Base-by-base conservation (phyloP, 2,113 vertebrate species). In the Donacobius atricapilla region DNA sequence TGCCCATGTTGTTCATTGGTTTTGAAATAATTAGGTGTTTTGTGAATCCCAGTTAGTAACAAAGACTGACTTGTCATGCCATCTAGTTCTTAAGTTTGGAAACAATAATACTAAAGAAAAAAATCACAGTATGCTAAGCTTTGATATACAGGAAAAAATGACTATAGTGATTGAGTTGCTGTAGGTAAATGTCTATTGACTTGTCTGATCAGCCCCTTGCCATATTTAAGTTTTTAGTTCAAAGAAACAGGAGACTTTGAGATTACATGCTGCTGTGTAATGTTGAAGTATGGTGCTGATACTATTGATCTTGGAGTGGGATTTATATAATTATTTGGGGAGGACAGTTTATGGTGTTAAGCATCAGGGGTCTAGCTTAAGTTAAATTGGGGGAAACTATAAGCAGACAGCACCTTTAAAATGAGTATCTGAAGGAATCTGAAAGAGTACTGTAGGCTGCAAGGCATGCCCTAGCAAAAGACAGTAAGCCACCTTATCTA, bases 361-460 rank as follows among this genome's bases (percentile, higher is more conserved):
- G 17, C 11, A 37, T 53, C 10, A 23, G 27, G n/a, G 15, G 11
- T 56, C 48, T 65, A 35, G 11, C 8, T 76, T 40, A 81, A 50
- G 9, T 39, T 44, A 61, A 75, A 50, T 11, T 0, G 1, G 2
- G 17, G 28, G 13, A 45, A 79, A 23, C 15, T 24, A 0, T 22
- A 19, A 70, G 33, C 30, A 25, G 21, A 19, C 5, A 58, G 21
- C 10, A n/a, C 6, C 21, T 58, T 73, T 45, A 77, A 86, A 86
- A 72, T n/a, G 9, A 47, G 12, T 4, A 3, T 40, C 10, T 86
- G 63, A 73, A 66, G 45, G 30, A 65, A 58, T 53, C 37, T 73
- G 45, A 24, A 51, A 7, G 60, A 40, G 27, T 56, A 28, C 6
- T 31, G 35, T 35, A 28, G 42, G 22, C 50, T 54, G 30, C 2